Evolutionary conservation across 2,113 vertebrate species (phyloP).

Genomic region (Nothobranchius kuhntae): DNA sequence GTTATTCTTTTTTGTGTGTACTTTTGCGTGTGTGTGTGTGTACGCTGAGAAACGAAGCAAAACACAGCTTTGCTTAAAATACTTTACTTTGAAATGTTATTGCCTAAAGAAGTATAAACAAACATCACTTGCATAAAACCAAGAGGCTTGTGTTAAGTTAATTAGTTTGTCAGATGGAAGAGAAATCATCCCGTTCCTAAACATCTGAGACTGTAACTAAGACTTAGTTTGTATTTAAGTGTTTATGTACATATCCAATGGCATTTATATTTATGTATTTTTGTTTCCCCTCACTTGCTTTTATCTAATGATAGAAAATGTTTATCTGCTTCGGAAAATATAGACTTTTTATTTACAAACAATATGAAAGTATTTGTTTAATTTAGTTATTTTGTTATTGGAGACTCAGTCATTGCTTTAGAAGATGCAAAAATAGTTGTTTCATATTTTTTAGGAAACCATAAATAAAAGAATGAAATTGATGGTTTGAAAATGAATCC

Average conservation of each 20-base stretch:
- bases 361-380: too few relatives aligned
- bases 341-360: neutral
- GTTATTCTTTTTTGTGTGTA: neutral
- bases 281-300: too few relatives aligned
- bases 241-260: neutral
- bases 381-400: too few relatives aligned
- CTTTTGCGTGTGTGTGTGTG: too few relatives aligned
- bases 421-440: too few relatives aligned
- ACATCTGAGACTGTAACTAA: constrained; percentile 5
- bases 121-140: constrained; percentile 4
- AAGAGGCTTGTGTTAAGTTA: constrained; percentile 8
- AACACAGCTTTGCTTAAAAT: constrained; percentile 3
- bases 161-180: constrained; percentile 1
- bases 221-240: neutral
- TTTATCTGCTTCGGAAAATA: neutral
- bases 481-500: neutral
- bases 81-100: neutral
- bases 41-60: constrained; percentile 14
- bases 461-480: neutral
- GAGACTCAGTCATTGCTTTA: too few relatives aligned
- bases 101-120: constrained; percentile 11
- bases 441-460: neutral
- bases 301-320: neutral
- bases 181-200: constrained; percentile 11
- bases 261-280: neutral